phyloP scores from a whole-genome alignment of 2,797 vertebrate species.

The Halcyon badia region DNA sequence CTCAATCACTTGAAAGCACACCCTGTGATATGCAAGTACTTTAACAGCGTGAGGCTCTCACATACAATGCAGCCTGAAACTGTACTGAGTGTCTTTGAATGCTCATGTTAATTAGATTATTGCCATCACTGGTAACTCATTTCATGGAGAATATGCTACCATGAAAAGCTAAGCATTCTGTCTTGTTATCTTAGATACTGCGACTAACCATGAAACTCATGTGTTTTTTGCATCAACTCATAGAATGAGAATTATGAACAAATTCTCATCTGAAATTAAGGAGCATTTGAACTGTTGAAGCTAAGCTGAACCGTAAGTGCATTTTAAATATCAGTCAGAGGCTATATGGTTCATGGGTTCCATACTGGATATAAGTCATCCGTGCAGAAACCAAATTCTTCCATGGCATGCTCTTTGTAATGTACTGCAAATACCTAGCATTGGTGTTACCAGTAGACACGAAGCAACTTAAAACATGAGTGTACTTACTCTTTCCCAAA shows the following conservation, averaged over 20 bases:
- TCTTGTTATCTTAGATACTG: not conserved
- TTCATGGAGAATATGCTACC: not conserved
- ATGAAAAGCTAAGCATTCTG: not conserved
- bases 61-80: not conserved
- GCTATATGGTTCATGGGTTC: not conserved
- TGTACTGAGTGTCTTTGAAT: not conserved
- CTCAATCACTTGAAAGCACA: not conserved
- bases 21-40: not conserved
- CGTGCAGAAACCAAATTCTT: not conserved
- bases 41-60: not conserved
- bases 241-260: not conserved
- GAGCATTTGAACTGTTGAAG: not conserved
- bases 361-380: not conserved
- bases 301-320: not conserved
- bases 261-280: not conserved
- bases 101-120: not conserved
- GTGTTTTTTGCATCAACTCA: not conserved
- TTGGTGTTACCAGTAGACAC: not conserved
- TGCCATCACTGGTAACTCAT: not conserved
- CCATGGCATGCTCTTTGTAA: not conserved
- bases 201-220: not conserved
- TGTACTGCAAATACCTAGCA: not conserved
- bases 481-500: not conserved
- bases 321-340: not conserved
- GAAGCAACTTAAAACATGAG: not conserved